Evolutionary conservation across 2,113 vertebrate genomes (phyloP), one percentile per base, ranked within the genome.

Genomic region (Tragelaphus scriptus): DNA sequence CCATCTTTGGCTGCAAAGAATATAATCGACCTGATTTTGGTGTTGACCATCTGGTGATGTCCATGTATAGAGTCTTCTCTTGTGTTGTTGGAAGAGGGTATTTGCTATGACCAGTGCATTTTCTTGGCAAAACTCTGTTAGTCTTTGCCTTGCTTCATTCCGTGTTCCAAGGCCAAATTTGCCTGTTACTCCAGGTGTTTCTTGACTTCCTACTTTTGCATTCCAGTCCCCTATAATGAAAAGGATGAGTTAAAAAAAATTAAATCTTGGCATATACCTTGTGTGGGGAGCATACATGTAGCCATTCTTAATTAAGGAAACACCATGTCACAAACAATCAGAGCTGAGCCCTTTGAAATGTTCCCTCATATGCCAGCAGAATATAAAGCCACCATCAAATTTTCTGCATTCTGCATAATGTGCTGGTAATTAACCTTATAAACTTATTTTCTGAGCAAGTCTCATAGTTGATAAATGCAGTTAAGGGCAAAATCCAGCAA

Each of bases 381-480:
- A 95, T 91, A 44, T n/a, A 95, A 89, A 89, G 51, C 36, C 36
- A 49, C 61, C 25, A 61, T 63, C 92, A 94, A 77, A 85, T 92
- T 81, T 95, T 95, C 87, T 96, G 81, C 95, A 58, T 95, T 94
- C 65, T 96, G 88, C 93, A 97, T 98, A 95, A 96, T 95, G 59
- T 81, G 51, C 40, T 51, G 40, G 58, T 95, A 94, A 98, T 97
- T 98, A 97, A 97, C 92, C 95, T 98, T 95, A 97, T 94, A 98
- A 96, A 97, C 91, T 97, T 95, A 96, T 94, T 98, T 98, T 96
- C 93, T 91, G 87, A 97, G 68, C 79, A 97, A 96, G 93, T 94
- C 84, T 97, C 92, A 93, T 75, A 85, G 85, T 97, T 97, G 98
- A 98, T 97, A 98, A 98, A 97, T 97, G 97, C 49, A 92, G 56